These are phyloP conservation scores for Melipona quadrifasciata DNA, from an alignment of 1,140 invertebrate species.

Conservation along the genomic window DNA sequence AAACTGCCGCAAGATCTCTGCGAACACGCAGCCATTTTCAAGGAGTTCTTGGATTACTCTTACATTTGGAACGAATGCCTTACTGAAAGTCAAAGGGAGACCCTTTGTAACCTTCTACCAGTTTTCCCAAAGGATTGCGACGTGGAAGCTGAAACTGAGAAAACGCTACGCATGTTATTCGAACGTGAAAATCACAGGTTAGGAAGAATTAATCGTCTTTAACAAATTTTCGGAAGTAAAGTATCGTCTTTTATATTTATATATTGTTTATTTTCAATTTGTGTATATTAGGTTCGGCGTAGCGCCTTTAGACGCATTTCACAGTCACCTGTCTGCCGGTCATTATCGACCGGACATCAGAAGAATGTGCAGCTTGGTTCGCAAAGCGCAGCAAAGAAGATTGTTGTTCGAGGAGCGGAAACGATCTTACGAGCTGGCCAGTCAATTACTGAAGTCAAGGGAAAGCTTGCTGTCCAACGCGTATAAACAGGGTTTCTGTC, in stretches of 20 bases:
- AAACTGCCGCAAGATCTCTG: slow-evolving; percentile 83
- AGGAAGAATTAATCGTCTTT: slow-evolving; percentile 58
- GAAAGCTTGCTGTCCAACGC: slow-evolving; percentile 85
- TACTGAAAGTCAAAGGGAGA: slow-evolving; percentile 81
- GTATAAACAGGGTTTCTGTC: slow-evolving; percentile 80
- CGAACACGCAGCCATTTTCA: slow-evolving; percentile 82
- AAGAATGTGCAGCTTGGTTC: slow-evolving; percentile 83
- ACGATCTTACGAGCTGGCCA: slow-evolving; percentile 82
- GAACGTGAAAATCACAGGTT: slow-evolving; percentile 85
- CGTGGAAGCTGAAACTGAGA: slow-evolving; percentile 83
- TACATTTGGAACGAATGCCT: slow-evolving; percentile 82
- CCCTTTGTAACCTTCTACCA: slow-evolving; percentile 82
- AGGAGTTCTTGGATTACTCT: slow-evolving; percentile 83
- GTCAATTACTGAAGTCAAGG: slow-evolving; percentile 86
- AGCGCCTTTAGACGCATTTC: slow-evolving; percentile 81
- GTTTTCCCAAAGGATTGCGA: slow-evolving; percentile 84
- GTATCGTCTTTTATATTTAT: background rate
- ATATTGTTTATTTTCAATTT: background rate
- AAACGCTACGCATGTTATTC: slow-evolving; percentile 84
- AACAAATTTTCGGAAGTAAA: background rate
- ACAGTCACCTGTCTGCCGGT: slow-evolving; percentile 84
- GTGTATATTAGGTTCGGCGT: slow-evolving; percentile 78
- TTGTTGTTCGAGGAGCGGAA: slow-evolving; percentile 84
- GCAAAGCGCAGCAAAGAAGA: slow-evolving; percentile 86
- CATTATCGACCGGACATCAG: slow-evolving; percentile 85